phyloP scores from a whole-genome alignment of 2,888 invertebrate species.

The Aplocera efformata region DNA sequence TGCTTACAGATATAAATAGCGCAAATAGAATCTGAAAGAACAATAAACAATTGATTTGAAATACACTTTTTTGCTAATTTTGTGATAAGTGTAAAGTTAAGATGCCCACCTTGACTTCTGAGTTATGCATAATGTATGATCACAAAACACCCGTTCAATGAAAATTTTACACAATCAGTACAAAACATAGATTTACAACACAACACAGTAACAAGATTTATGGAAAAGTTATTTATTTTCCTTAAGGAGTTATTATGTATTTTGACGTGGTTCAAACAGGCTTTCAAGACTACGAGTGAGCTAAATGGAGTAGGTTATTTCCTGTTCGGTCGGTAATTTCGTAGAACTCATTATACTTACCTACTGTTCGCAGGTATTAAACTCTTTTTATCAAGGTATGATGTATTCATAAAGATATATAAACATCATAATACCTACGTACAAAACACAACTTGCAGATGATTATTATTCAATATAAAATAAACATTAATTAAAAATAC shows the following conservation, averaged over 20 bases:
- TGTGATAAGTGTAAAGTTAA: too few species aligned
- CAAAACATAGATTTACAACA: neutral
- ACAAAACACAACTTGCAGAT: too few species aligned
- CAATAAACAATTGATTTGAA: neutral
- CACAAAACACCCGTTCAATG: neutral
- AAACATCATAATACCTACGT: too few species aligned
- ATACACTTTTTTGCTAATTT: too few species aligned
- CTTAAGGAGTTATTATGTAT: slow-evolving; percentile 1
- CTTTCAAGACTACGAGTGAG: slow-evolving; percentile 19
- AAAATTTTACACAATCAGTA: neutral
- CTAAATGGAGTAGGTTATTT: slow-evolving; percentile 9
- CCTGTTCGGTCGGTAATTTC: slow-evolving; percentile 16
- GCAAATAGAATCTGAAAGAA: slow-evolving; percentile 8
- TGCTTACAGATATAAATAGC: neutral
- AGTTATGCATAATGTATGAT: too few species aligned
- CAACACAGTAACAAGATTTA: neutral
- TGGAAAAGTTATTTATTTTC: neutral
- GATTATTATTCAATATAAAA: too few species aligned
- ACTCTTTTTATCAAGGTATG: slow-evolving; percentile 11
- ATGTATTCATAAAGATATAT: neutral
- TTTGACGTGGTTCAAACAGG: slow-evolving; percentile 15
- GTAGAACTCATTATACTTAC: slow-evolving; percentile 4
- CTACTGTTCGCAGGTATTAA: slow-evolving; percentile 1
- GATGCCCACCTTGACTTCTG: too few species aligned
- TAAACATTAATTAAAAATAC: too few species aligned